These are phyloP conservation scores for Operophtera brumata DNA, from an alignment of 2,888 invertebrate genomes.

Conservation along the genomic window DNA sequence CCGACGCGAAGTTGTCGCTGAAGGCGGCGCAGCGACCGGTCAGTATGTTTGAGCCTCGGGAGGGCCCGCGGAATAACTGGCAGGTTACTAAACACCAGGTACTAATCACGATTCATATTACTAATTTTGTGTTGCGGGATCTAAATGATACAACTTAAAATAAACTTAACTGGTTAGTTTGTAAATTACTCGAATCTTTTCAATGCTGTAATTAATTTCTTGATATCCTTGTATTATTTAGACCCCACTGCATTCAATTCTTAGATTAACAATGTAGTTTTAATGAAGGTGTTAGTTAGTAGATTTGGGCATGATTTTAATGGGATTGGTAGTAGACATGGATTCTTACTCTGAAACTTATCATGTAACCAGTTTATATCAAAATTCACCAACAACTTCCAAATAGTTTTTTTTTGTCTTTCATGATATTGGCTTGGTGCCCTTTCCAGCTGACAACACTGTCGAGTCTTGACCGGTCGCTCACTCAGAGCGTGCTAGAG, in stretches of 20 bases:
- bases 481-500: conserved; percentile 51
- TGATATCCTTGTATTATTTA: neutral
- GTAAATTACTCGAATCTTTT: too few species aligned
- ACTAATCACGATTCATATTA: conserved; percentile 67
- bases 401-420: too few species aligned
- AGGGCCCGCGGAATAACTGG: conserved; percentile 83
- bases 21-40: conserved; percentile 85
- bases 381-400: too few species aligned
- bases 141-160: neutral
- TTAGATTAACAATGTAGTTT: conserved; percentile 25
- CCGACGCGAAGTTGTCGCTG: conserved; percentile 65
- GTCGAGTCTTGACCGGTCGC: conserved; percentile 68
- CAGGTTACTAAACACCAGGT: conserved; percentile 82
- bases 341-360: neutral
- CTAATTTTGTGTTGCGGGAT: conserved; percentile 46
- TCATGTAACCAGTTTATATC: neutral
- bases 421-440: too few species aligned
- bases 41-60: conserved; percentile 93
- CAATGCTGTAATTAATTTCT: too few species aligned
- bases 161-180: too few species aligned
- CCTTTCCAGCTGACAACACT: conserved; percentile 58
- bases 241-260: conserved; percentile 9
- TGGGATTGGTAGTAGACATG: conserved; percentile 9
- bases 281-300: conserved; percentile 18
- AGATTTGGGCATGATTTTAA: neutral